Base-by-base conservation (phyloP, 2,797 vertebrate species). In the Phylloscopus collybita region DNA sequence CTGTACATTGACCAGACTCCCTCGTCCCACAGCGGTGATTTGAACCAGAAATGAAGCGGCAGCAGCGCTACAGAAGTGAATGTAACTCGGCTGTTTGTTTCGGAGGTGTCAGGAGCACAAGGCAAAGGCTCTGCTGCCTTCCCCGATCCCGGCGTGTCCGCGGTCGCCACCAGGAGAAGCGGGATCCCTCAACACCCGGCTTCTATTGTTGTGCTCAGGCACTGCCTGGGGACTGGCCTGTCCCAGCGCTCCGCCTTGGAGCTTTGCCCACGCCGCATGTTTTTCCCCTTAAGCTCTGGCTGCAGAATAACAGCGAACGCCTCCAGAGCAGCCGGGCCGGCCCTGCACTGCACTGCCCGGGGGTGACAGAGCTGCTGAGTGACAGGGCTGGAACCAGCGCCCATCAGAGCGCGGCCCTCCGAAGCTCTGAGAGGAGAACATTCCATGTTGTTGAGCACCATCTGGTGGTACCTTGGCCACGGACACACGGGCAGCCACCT, bases 401-500 rank as follows among this genome's bases (percentile, higher is more conserved):
- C 94, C 88, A 53, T 62, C 51, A 9, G 29, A 59, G 86, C 0
- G 22, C 62, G 56, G 64, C 54, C 73, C 79, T 40, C 30, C 29
- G 3, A 0, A 36, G 69, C 40, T 1, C 27, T 0, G 12, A 2
- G 21, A 34, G 29, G 67, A 65, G 69, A 36, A 20, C 54, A 95
- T 97, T 94, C 42, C 86, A 5, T 7, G 93, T 94, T 76, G 83
- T 95, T 29, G 73, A 88, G 96, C 96, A 76, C 95, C 96, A 95
- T 64, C 95, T 97, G 80, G 18, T 76, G 96, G 96, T 16, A 17
- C 86, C 69, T 5, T 4, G 75, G 69, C 69, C 87, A 10, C 7
- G 6, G 57, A 29, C 73, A 78, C 47, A 9, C 9, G 13, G 0
- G 7, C 2, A 0, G 32, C 32, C 86, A 45, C 65, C 70, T 75